phyloP scores from a whole-genome alignment of 2,797 vertebrate genomes.

The Acanthopagrus latus region DNA sequence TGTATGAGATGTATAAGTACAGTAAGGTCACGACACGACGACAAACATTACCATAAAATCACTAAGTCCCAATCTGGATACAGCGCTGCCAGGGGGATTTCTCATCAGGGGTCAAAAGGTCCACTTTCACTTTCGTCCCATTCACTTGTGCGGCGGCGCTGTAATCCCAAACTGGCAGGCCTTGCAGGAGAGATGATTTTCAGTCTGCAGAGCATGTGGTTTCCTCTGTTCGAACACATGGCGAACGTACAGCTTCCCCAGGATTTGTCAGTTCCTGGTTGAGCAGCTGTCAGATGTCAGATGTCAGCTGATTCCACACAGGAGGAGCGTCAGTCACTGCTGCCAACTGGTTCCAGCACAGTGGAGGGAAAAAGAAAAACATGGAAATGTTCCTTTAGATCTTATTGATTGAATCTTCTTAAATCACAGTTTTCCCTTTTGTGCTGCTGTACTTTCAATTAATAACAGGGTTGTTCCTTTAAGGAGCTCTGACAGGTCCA shows the following conservation, averaged over 20 bases:
- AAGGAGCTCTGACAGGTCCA: slow-evolving; percentile 6
- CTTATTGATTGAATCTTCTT: neutral
- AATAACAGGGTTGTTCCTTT: slow-evolving; percentile 1
- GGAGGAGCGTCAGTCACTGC: slow-evolving; percentile 37
- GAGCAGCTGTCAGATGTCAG: slow-evolving; percentile 70
- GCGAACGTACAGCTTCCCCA: slow-evolving; percentile 36
- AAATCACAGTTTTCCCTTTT: neutral
- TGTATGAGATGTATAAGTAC: neutral
- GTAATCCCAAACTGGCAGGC: slow-evolving; percentile 63
- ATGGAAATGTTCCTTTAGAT: neutral
- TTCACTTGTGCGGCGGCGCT: slow-evolving; percentile 12
- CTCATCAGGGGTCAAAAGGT: slow-evolving; percentile 36
- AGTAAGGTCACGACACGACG: neutral
- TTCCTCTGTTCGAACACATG: slow-evolving; percentile 54
- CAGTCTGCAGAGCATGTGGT: slow-evolving; percentile 65
- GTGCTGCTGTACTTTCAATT: slow-evolving; percentile 2
- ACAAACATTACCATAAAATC: neutral
- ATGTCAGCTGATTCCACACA: slow-evolving; percentile 52
- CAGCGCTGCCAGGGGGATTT: neutral
- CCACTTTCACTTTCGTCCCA: slow-evolving; percentile 13
- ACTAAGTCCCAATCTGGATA: neutral
- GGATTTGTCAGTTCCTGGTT: slow-evolving; percentile 41
- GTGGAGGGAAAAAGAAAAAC: neutral
- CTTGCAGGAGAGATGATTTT: slow-evolving; percentile 61
- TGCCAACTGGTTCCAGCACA: slow-evolving; percentile 14